A percentile compares a stretch with the other conserved stretches of the same genome.
phyloP scores from a whole-genome alignment of 2,888 invertebrate species.

The Lepetodrilus schrolli region DNA sequence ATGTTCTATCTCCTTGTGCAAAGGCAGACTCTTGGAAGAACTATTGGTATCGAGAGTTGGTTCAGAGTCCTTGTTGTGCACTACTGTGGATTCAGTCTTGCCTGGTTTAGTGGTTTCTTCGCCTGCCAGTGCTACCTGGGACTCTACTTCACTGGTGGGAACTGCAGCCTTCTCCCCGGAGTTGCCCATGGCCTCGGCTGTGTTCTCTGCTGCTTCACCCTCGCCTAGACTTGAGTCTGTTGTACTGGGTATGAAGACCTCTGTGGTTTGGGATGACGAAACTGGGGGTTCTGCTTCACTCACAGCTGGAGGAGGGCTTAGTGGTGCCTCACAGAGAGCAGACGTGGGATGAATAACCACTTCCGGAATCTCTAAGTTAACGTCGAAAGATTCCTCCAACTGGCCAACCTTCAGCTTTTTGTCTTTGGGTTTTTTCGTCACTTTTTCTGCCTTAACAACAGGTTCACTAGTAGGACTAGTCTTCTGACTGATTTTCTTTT shows the following conservation, averaged over 20 bases:
- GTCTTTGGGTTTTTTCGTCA: constrained; percentile 51
- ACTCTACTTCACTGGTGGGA: constrained; percentile 12
- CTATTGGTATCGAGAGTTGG: constrained; percentile 1
- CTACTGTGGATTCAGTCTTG: background rate
- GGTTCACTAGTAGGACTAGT: background rate
- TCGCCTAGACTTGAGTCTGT: no score
- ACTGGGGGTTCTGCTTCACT: background rate
- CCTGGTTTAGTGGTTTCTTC: background rate
- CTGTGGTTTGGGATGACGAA: no score
- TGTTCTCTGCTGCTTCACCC: background rate
- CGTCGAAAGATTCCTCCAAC: constrained; percentile 9
- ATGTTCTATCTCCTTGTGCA: constrained; percentile 14
- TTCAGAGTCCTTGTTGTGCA: constrained; percentile 10
- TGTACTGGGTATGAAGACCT: no score
- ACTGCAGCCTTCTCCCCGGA: constrained; percentile 28
- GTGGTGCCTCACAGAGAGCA: background rate
- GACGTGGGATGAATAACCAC: background rate
- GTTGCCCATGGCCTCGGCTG: constrained; percentile 31
- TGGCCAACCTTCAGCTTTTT: constrained; percentile 51
- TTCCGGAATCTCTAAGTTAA: background rate
- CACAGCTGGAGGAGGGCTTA: background rate
- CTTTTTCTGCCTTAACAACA: constrained; percentile 22
- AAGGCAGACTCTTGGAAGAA: constrained; percentile 28
- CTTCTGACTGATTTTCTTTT: constrained; percentile 32
- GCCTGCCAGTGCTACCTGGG: background rate